Evolutionary conservation across 2,888 invertebrate species (phyloP), one percentile per base, ranked within the genome.

Genomic region (Rhingia campestris): DNA sequence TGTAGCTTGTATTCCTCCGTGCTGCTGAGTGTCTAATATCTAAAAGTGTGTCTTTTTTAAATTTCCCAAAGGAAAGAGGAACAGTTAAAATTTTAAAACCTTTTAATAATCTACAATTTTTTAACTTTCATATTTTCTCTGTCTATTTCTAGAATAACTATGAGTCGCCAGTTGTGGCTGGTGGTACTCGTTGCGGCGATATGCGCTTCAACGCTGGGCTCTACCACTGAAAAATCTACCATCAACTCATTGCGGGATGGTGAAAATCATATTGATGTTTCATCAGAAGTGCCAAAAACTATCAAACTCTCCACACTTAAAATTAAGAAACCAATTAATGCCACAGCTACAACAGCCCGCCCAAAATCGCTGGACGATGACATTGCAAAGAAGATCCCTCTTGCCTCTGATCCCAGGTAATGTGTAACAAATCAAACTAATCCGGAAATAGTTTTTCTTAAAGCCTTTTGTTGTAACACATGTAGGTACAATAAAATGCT

Each of bases 121-220:
- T 6, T 10, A 14, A 35, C 7, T 12, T 10, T 14, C 30, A 22
- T 22, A 22, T 22, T 47, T 39, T 2, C 43, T 67, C 77, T 51
- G 59, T 63, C 56, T 45, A 5, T 37, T 85, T 76, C 33, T 54
- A 87, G 87, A 22, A 63, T 12, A 41, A 87, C 64, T 69, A 91
- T 91, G 91, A 88, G 89, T 87, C 89, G 89, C 91, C 91, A 91
- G 89, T 88, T 88, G 81, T 90, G 90, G 89, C 91, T 91, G 90
- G 90, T 90, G 87, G 87, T 90, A 87, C 86, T 90, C 87, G 86
- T 90, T 89, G 86, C 88, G 88, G 63, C 86, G 88, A 79, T 88
- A 86, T 79, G 86, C 87, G 54, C 87, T 88, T 74, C 89, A 90
- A 59, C 87, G 87, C 66, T 80, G 86, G 88, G 77, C 82, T 86